These are phyloP conservation scores for Andricus quercusramuli DNA, from an alignment of 2,888 invertebrate species.

Conservation along the genomic window DNA sequence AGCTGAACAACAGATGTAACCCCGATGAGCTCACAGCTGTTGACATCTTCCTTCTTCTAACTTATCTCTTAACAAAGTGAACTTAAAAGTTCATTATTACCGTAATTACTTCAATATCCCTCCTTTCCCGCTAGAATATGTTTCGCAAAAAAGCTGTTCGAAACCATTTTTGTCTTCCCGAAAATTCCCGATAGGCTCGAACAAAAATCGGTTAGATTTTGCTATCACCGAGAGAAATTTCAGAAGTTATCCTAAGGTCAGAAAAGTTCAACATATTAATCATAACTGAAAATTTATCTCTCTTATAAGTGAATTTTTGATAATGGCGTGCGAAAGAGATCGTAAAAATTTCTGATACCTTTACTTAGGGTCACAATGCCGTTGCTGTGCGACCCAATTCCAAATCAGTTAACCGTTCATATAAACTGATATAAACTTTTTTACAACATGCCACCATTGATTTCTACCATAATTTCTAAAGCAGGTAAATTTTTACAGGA, in stretches of 20 bases:
- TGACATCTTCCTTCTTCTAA: slow-evolving; percentile 8
- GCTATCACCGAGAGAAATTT: not conserved
- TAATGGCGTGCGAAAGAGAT: not conserved
- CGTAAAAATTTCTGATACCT: not conserved
- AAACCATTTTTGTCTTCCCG: not conserved
- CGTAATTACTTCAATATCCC: not conserved
- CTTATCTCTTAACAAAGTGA: slow-evolving; percentile 21
- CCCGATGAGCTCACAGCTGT: slow-evolving; percentile 36
- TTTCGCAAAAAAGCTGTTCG: not conserved
- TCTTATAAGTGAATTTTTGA: not conserved
- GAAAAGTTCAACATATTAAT: not conserved
- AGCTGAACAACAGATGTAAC: slow-evolving; percentile 30
- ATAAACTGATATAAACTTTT: not conserved
- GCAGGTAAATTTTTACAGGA: not conserved
- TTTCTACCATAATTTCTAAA: not conserved
- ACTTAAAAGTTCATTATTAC: not conserved
- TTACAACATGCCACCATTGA: not conserved
- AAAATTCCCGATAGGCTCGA: not conserved
- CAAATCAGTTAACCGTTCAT: not conserved
- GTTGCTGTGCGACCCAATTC: not conserved
- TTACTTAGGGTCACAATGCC: not conserved
- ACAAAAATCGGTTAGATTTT: not conserved
- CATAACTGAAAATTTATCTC: not conserved
- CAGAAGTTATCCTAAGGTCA: not conserved
- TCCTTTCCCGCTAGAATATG: not conserved